A percentile compares a stretch with the other conserved stretches of the same genome.
Conservation (phyloP, 2,113 vertebrate species). For the Tragelaphus scriptus region DNA sequence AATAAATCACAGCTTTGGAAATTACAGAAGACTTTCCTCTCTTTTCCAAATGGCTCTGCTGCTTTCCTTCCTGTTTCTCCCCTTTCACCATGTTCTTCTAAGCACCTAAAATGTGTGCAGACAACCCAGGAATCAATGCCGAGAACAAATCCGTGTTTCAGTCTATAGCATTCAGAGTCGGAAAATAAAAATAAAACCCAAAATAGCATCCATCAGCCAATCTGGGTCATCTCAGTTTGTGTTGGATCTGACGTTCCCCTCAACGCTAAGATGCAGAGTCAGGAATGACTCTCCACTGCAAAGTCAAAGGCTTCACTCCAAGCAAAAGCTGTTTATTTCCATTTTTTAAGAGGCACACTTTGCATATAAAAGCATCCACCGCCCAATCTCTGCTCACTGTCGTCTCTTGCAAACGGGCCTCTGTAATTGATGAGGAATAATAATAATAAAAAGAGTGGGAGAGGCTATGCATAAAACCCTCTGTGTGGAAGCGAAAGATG, state of each 20-base stretch:
- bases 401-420: neutral
- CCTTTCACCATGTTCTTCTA: neutral
- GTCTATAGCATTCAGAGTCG: neutral
- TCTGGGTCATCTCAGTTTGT: neutral
- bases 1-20: conserved; percentile 63
- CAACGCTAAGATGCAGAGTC: fast-evolving
- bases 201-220: neutral
- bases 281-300: neutral
- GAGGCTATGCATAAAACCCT: neutral
- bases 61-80: neutral
- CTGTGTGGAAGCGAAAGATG: neutral
- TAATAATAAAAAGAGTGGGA: neutral
- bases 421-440: conserved; percentile 12
- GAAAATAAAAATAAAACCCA: neutral
- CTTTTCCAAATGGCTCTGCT: neutral
- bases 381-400: neutral
- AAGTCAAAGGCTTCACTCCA: neutral
- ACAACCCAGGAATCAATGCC: neutral
- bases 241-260: neutral
- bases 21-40: neutral
- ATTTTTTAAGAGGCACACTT: neutral
- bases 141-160: neutral
- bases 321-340: neutral
- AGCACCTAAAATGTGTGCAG: neutral
- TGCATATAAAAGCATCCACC: neutral